phyloP scores from a whole-genome alignment of 2,888 invertebrate species.

The Microplitis manilae region DNA sequence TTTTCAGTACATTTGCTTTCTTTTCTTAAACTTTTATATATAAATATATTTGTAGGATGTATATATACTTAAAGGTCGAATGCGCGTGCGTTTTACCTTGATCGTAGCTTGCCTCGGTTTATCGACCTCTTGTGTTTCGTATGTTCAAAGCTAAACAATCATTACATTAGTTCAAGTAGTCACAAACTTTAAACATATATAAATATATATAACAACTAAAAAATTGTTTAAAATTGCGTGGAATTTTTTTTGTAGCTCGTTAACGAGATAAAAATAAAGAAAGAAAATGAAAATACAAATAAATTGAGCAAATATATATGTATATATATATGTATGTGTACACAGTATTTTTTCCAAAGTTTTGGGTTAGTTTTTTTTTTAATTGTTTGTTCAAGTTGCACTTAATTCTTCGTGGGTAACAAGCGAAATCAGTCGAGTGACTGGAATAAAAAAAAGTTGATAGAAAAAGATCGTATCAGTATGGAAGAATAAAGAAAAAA shows the following conservation, averaged over 20 bases:
- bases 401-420: conserved; percentile 45
- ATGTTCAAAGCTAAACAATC: conserved; percentile 14
- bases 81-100: conserved; percentile 25
- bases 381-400: conserved; percentile 50
- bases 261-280: background rate
- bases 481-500: conserved; percentile 28
- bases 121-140: conserved; percentile 18
- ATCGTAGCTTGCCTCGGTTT: conserved; percentile 18
- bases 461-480: conserved; percentile 12
- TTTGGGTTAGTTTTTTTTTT: conserved; percentile 28
- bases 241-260: background rate
- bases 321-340: background rate
- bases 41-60: background rate
- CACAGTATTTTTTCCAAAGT: conserved; percentile 26
- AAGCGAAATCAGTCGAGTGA: conserved; percentile 42
- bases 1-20: conserved; percentile 9
- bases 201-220: background rate
- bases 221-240: background rate
- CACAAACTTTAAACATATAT: background rate
- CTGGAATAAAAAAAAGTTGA: conserved; percentile 35
- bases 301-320: background rate
- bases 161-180: background rate
- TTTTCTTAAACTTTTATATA: background rate
- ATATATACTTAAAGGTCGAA: conserved; percentile 17
- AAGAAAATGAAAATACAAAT: background rate